A percentile compares a stretch with the other conserved stretches of the same genome.
Evolutionary conservation across 2,888 invertebrate species (phyloP).

Genomic region (Halictus ligatus): DNA sequence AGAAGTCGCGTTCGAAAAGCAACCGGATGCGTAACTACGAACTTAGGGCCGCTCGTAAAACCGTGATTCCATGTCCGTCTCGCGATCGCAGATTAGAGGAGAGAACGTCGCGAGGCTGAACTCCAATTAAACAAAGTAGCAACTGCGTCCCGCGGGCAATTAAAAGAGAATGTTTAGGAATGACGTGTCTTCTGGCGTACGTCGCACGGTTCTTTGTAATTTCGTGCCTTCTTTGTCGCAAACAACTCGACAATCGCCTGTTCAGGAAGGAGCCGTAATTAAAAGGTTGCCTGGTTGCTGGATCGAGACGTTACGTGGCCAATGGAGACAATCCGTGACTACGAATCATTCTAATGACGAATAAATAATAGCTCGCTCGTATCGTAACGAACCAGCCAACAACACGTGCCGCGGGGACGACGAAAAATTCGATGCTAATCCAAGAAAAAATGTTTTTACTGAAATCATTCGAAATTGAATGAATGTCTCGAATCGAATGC

Average conservation of each 20-base stretch:
- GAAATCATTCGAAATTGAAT: too few species aligned
- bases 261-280: not conserved
- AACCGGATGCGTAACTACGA: conserved; percentile 1
- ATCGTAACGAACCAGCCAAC: too few species aligned
- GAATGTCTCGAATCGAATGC: too few species aligned
- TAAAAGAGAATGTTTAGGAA: conserved; percentile 23
- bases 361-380: too few species aligned
- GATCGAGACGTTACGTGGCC: not conserved
- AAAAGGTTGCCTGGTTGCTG: not conserved
- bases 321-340: not conserved
- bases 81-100: not conserved
- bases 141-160: conserved; percentile 24
- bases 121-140: conserved; percentile 37
- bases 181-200: conserved; percentile 7
- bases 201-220: not conserved
- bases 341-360: not conserved
- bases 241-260: not conserved
- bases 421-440: too few species aligned
- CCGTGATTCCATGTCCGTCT: conserved; percentile 9
- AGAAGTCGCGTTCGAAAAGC: not conserved
- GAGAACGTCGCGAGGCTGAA: conserved; percentile 11
- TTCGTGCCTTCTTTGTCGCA: not conserved
- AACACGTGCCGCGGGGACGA: too few species aligned
- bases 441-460: too few species aligned
- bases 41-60: not conserved